These are phyloP conservation scores for Caenorhabditis sp. DNA, from an alignment of 2,888 invertebrate genomes.

Conservation along the genomic window DNA sequence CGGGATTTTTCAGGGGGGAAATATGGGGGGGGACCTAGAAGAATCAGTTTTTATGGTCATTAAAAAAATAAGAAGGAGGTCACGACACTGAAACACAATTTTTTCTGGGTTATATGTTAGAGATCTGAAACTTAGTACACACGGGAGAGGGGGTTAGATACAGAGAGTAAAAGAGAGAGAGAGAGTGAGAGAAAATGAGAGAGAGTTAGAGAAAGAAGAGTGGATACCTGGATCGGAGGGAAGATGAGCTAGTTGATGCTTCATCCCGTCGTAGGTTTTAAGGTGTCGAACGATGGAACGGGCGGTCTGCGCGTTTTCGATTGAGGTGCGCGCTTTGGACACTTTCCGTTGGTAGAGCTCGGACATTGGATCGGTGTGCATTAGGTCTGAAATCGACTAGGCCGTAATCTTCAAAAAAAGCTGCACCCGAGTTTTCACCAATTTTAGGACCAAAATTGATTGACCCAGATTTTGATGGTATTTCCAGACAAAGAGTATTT, in stretches of 20 bases:
- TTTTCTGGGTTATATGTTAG: background rate
- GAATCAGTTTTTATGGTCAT: background rate
- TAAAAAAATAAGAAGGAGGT: no score
- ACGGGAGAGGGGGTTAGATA: background rate
- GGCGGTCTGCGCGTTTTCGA: conserved; percentile 76
- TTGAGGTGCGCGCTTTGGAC: conserved; percentile 51
- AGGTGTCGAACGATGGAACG: conserved; percentile 72
- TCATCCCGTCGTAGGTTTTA: conserved; percentile 57
- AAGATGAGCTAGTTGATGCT: conserved; percentile 61
- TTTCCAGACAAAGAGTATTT: no score
- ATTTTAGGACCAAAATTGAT: background rate
- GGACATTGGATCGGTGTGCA: conserved; percentile 86
- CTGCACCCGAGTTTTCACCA: background rate
- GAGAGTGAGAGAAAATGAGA: background rate
- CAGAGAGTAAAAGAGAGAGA: background rate
- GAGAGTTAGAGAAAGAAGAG: background rate
- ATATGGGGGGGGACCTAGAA: conserved; percentile 3
- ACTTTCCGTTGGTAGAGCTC: conserved; percentile 87
- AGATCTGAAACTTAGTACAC: background rate
- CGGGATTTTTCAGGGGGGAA: background rate
- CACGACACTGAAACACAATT: background rate
- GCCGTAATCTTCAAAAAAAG: no score
- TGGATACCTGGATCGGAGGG: conserved; percentile 43
- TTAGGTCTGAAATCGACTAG: conserved; percentile 83
- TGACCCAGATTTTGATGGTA: no score